Evolutionary conservation across 92 coral and sea anemone genomes (phyloP).

Genomic region (Actinostola sp.): DNA sequence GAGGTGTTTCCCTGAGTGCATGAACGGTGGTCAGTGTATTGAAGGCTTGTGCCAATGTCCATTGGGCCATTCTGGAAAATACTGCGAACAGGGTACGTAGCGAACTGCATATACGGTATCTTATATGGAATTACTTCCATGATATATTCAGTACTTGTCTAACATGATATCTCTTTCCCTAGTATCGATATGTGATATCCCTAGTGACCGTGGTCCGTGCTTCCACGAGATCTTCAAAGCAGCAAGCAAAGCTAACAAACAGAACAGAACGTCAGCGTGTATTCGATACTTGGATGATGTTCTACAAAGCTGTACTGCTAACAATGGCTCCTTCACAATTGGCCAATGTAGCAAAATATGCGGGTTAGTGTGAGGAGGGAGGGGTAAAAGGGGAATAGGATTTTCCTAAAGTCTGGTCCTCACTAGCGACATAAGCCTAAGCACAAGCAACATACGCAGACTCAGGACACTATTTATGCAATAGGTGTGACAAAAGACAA

Average conservation of each 20-base stretch:
- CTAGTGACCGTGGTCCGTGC: slow-evolving; percentile 78
- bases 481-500: too few species aligned
- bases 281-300: slow-evolving; percentile 68
- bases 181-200: slow-evolving; percentile 69
- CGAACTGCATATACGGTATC: too few species aligned
- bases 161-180: slow-evolving; percentile 9
- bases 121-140: too few species aligned
- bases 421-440: too few species aligned
- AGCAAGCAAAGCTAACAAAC: slow-evolving; percentile 35
- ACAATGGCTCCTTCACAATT: slow-evolving; percentile 56
- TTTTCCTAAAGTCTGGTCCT: too few species aligned
- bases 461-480: too few species aligned
- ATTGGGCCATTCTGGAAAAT: slow-evolving; percentile 66
- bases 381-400: too few species aligned
- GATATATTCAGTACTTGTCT: neutral
- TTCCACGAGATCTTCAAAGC: slow-evolving; percentile 66
- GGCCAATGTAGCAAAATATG: slow-evolving; percentile 68
- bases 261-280: slow-evolving; percentile 52
- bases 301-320: slow-evolving; percentile 57
- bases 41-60: slow-evolving; percentile 68
- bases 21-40: slow-evolving; percentile 75
- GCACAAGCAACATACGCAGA: too few species aligned
- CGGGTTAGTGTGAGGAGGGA: slow-evolving; percentile 57
- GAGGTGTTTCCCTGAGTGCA: slow-evolving; percentile 65
- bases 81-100: slow-evolving; percentile 67